phyloP scores from a whole-genome alignment of 92 coral and sea anemone species.

The Meandrina meandrites region DNA sequence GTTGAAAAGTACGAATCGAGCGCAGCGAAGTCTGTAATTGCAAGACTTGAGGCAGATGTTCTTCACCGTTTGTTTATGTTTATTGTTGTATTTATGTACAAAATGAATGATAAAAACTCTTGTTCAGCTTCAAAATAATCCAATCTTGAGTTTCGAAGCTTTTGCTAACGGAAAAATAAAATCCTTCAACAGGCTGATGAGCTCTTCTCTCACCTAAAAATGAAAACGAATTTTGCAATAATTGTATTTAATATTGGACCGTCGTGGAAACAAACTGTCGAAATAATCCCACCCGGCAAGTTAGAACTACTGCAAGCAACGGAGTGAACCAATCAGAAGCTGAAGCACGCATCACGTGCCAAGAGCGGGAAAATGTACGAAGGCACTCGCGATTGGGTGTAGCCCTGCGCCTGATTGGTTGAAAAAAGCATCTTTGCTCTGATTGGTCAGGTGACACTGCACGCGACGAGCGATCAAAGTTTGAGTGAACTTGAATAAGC shows the following conservation, averaged over 20 bases:
- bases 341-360: neutral
- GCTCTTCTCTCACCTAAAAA: conserved; percentile 73
- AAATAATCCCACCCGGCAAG: neutral
- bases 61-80: neutral
- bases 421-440: neutral
- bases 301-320: neutral
- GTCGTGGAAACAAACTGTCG: neutral
- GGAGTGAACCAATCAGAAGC: neutral
- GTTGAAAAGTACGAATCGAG: no score
- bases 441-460: neutral
- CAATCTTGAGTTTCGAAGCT: conserved; percentile 65
- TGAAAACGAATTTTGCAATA: neutral
- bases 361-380: neutral
- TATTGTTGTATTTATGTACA: neutral
- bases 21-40: no score
- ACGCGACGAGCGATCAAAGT: neutral
- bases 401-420: neutral
- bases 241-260: neutral
- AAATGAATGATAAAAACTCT: neutral
- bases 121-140: conserved; percentile 56
- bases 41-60: no score
- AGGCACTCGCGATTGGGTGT: neutral
- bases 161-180: conserved; percentile 68
- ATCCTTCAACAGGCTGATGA: conserved; percentile 65
- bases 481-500: neutral